Percentiles rank a stretch among this genome's conserved stretches.
These are phyloP conservation scores for Sebastes cheni DNA, from an alignment of 2,797 vertebrate genomes.

Conservation along the genomic window DNA sequence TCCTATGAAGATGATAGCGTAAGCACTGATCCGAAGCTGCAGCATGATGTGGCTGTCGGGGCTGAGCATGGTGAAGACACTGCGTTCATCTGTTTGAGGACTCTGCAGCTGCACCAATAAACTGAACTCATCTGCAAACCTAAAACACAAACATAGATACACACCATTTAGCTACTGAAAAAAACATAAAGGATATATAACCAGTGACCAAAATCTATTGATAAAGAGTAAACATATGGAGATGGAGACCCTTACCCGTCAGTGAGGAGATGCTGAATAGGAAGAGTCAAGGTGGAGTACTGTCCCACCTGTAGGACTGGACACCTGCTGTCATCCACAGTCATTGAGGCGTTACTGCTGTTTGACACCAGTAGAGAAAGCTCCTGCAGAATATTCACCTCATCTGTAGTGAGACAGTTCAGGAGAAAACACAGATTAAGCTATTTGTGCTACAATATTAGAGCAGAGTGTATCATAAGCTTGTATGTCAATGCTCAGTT, in stretches of 20 bases:
- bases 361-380: conserved; percentile 71
- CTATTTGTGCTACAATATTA: neutral
- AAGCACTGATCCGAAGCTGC: conserved; percentile 84
- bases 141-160: conserved; percentile 56
- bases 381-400: conserved; percentile 85
- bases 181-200: neutral
- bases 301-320: conserved; percentile 84
- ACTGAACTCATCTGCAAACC: conserved; percentile 89
- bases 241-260: conserved; percentile 73
- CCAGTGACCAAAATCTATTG: neutral
- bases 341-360: conserved; percentile 81
- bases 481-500: neutral
- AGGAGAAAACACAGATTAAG: neutral
- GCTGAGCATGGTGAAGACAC: conserved; percentile 85
- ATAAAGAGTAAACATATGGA: neutral
- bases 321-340: conserved; percentile 76
- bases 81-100: conserved; percentile 80
- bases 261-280: conserved; percentile 80
- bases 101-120: conserved; percentile 85
- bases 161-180: neutral
- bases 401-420: conserved; percentile 73
- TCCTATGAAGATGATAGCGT: conserved; percentile 83
- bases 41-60: conserved; percentile 80
- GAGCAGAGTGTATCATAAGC: neutral
- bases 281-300: conserved; percentile 86